Conservation (phyloP, 1,140 invertebrate genomes). For the Myzus persicae region DNA sequence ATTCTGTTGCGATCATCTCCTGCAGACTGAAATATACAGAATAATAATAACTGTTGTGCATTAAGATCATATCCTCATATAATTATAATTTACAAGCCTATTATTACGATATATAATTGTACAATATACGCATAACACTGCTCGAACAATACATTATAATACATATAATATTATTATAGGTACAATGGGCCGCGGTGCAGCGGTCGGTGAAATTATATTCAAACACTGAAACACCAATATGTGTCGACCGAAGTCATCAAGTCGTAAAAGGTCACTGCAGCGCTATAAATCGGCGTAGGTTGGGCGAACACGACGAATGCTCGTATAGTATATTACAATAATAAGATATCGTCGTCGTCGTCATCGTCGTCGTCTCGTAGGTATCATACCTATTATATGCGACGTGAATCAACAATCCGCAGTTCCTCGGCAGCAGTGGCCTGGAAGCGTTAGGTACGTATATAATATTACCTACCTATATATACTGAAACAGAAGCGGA, state of each 20-base stretch:
- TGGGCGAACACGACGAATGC: not conserved
- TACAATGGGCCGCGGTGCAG: not conserved
- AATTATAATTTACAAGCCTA: not conserved
- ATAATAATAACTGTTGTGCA: not conserved
- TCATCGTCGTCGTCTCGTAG: too few relatives aligned
- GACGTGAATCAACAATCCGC: not conserved
- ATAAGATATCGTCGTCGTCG: not conserved
- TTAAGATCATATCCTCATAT: not conserved
- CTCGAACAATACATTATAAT: not conserved
- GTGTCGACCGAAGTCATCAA: slow-evolving; percentile 27
- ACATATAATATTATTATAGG: not conserved
- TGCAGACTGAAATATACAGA: not conserved
- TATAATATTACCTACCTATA: too few relatives aligned
- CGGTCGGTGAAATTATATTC: not conserved
- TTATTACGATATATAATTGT: not conserved
- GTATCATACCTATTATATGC: too few relatives aligned
- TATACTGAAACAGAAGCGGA: slow-evolving; percentile 25
- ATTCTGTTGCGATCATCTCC: not conserved
- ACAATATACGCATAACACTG: not conserved
- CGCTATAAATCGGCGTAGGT: not conserved
- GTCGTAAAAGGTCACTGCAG: not conserved
- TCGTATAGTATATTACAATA: not conserved
- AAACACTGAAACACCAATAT: not conserved
- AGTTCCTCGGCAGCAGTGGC: not conserved
- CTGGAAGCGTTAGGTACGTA: not conserved